Evolutionary conservation across 2,888 invertebrate genomes (phyloP), one percentile per base, ranked within the genome.

Genomic region (Tineola bisselliella): DNA sequence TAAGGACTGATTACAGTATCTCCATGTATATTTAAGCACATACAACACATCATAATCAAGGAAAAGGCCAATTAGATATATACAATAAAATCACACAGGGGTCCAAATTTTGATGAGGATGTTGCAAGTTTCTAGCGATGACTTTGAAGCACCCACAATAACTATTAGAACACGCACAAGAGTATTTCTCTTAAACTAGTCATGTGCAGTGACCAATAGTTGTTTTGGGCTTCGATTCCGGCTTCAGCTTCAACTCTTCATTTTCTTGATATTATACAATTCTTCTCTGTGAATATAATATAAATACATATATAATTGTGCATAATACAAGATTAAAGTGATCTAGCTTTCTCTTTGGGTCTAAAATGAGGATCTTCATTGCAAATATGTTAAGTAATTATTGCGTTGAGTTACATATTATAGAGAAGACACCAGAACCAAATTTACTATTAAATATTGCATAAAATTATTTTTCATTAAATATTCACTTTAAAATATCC

Each of bases 131-230:
- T 67, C 68, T 66, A 64, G 61, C 67, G 88, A 70, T 64, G 87
- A 77, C 72, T 73, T 73, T 82, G 88, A 89, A 90, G 88, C 80
- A 84, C 91, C 93, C 92, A 94, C 93, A 93, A 96, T 95, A 96
- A 95, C 95, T 94, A 95, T 95, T 96, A 95, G 96, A 95, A 96
- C 96, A 96, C 96, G 96, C 96, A 96, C 96, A 96, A 96, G 95
- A 96, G 94, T 94, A 93, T 92, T 77, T 76, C 83, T 64, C 84
- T 88, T 65, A 93, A 69, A 84, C 84, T 94, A 94, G 93, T 96
- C 95, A 95, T 96, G 95, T 93, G 95, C 95, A 94, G 94, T 95
- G 96, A 94, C 94, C 95, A 96, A 95, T 95, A 95, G 95, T 95
- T 96, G 93, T 92, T 93, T 92, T 94, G 92, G 91, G 90, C 89